Conservation (phyloP, 64 coral and sea anemone species). For the Pocillopora damicornis region DNA sequence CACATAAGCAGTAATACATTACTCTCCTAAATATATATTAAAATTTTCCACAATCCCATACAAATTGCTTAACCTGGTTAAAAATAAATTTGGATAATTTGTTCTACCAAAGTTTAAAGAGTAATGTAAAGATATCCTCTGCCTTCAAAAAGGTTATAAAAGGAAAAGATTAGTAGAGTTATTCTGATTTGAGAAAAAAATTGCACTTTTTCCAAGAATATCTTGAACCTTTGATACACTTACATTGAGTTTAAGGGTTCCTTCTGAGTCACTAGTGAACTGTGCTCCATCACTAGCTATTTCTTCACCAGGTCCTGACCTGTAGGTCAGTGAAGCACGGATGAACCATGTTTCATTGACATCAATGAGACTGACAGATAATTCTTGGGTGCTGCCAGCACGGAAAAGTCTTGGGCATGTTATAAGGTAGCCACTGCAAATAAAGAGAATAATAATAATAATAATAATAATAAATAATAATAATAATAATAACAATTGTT, state of each 20-base stretch:
- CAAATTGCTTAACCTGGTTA: too few species aligned
- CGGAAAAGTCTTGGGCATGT: constrained; percentile 34
- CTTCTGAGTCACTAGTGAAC: constrained; percentile 20
- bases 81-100: too few species aligned
- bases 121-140: too few species aligned
- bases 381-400: constrained; percentile 17
- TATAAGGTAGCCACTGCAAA: constrained; percentile 36
- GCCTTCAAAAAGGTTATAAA: too few species aligned
- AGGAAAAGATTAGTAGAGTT: too few species aligned
- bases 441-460: not conserved
- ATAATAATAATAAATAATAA: not conserved
- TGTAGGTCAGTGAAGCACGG: constrained; percentile 1
- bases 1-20: too few species aligned
- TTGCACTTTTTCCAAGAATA: too few species aligned
- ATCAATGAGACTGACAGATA: constrained; percentile 28
- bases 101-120: too few species aligned
- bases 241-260: constrained; percentile 39
- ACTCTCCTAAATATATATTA: too few species aligned
- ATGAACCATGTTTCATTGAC: constrained; percentile 25
- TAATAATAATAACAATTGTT: too few species aligned
- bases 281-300: constrained; percentile 20
- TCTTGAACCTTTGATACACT: not conserved
- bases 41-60: too few species aligned
- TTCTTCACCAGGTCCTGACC: not conserved
- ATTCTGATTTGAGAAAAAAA: too few species aligned